Percentiles rank a stretch among this genome's conserved stretches.
phyloP scores from a whole-genome alignment of 2,113 vertebrate species.

The Aythya baeri region DNA sequence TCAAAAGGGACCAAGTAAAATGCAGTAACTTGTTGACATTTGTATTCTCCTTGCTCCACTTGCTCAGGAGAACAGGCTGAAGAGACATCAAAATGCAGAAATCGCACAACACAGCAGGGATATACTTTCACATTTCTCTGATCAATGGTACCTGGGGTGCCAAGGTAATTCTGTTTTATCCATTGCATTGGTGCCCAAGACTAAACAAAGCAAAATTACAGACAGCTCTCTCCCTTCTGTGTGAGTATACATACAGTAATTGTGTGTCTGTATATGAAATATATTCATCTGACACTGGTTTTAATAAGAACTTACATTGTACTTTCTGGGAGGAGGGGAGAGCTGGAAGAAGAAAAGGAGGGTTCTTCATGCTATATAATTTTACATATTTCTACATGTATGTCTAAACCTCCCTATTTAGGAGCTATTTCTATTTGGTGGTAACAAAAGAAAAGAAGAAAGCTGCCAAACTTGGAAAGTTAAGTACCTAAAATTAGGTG shows the following conservation, averaged over 20 bases:
- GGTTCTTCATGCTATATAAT: neutral
- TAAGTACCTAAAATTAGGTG: neutral
- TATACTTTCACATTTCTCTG: neutral
- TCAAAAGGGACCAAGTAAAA: neutral
- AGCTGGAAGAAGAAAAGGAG: neutral
- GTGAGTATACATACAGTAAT: accelerated
- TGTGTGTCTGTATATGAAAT: neutral
- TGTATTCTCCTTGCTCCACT: neutral
- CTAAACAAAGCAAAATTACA: neutral
- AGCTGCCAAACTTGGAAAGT: neutral
- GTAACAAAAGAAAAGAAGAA: neutral
- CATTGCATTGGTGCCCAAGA: neutral
- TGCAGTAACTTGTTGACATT: neutral
- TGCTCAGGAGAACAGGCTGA: neutral
- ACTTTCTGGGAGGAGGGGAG: neutral
- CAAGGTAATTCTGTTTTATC: neutral
- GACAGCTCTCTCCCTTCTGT: neutral
- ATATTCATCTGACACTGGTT: neutral
- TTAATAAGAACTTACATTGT: neutral
- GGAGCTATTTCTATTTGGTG: neutral
- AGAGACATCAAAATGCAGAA: neutral
- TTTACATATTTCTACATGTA: neutral
- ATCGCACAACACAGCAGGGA: neutral
- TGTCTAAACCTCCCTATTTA: neutral
- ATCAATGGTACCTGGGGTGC: neutral